Evolutionary conservation across 2,888 invertebrate genomes (phyloP).

Genomic region (Ditula angustiorana): DNA sequence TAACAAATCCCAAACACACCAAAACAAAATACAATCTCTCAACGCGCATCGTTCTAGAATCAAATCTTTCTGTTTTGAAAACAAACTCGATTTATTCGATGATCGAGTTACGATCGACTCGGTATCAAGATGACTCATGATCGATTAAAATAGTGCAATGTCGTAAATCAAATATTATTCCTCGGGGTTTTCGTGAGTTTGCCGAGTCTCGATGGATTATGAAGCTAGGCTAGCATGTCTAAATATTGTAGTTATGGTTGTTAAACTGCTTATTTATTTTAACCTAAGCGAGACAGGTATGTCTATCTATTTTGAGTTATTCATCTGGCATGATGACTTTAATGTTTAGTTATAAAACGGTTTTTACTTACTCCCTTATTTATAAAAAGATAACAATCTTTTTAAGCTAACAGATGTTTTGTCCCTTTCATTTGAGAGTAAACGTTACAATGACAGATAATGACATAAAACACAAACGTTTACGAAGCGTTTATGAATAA

Average conservation of each 20-base stretch:
- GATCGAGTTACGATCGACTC: slow-evolving; percentile 25
- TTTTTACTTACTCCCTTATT: too few species aligned
- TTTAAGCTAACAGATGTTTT: too few species aligned
- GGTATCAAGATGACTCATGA: slow-evolving; percentile 21
- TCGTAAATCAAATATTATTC: slow-evolving; percentile 19
- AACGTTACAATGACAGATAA: too few species aligned
- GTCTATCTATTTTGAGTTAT: not conserved
- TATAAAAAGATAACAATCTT: too few species aligned
- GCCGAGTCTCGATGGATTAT: not conserved
- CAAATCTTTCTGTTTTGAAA: slow-evolving; percentile 24
- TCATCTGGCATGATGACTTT: too few species aligned
- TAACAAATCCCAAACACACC: not conserved
- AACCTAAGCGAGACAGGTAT: not conserved
- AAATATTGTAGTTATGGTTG: not conserved
- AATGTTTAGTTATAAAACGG: too few species aligned
- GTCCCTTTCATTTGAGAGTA: too few species aligned
- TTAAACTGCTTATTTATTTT: not conserved
- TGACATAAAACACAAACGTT: too few species aligned
- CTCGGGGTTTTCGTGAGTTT: not conserved
- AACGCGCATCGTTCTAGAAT: slow-evolving; percentile 7
- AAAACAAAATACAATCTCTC: slow-evolving; percentile 21
- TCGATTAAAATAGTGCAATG: slow-evolving; percentile 29
- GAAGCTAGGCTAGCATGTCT: not conserved
- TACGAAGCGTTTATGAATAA: too few species aligned
- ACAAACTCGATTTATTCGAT: slow-evolving; percentile 27